Conservation (phyloP, 2,888 invertebrate genomes). For the Xanthorhoe spadicearia region DNA sequence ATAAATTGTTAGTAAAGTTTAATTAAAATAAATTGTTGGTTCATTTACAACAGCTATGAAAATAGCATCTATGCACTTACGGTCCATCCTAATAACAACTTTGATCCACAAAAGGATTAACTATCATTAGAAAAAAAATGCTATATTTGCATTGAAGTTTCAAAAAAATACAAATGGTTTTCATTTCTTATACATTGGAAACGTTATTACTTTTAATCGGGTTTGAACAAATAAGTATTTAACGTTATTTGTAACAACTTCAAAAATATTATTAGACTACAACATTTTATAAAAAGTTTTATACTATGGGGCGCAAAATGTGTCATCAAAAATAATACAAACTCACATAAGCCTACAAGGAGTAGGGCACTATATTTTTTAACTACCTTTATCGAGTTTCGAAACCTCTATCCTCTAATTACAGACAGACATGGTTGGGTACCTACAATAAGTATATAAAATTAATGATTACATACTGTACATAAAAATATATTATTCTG, state of each 20-base stretch:
- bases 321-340: neutral
- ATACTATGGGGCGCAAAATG: neutral
- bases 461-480: slow-evolving; percentile 28
- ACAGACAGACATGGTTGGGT: slow-evolving; percentile 13
- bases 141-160: neutral
- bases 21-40: slow-evolving; percentile 42
- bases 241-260: neutral
- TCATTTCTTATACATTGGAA: neutral
- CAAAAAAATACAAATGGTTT: neutral
- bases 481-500: slow-evolving; percentile 38
- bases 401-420: slow-evolving; percentile 9
- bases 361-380: slow-evolving; percentile 5
- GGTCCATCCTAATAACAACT: slow-evolving; percentile 4
- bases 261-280: neutral
- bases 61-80: slow-evolving; percentile 25
- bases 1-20: slow-evolving; percentile 38
- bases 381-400: slow-evolving; percentile 11
- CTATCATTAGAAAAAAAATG: slow-evolving; percentile 1
- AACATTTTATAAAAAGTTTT: neutral
- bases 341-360: too few species aligned
- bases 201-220: neutral
- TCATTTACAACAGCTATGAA: slow-evolving; percentile 37
- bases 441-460: slow-evolving; percentile 26
- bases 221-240: neutral
- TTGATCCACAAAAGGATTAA: slow-evolving; percentile 7